These are phyloP conservation scores for Distichodus sexfasciatus DNA, from an alignment of 2,797 vertebrate genomes.

Conservation along the genomic window DNA sequence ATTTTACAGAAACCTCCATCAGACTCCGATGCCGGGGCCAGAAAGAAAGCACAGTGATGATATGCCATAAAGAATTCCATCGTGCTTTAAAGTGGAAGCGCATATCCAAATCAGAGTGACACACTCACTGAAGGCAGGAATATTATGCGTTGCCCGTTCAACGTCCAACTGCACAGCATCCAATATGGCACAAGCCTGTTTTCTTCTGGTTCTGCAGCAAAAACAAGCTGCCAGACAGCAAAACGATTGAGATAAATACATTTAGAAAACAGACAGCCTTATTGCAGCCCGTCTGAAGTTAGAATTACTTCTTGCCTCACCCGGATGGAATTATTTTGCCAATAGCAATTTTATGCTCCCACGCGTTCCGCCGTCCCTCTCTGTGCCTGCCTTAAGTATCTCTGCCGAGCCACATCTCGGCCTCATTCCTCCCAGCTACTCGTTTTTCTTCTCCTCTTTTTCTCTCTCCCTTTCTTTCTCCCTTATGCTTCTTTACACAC, in stretches of 20 bases:
- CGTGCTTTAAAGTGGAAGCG: too few species aligned
- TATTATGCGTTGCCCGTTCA: slow-evolving; percentile 28
- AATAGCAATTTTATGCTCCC: slow-evolving; percentile 37
- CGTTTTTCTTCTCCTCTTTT: not conserved
- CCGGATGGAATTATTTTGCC: slow-evolving; percentile 43
- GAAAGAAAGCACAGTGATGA: too few species aligned
- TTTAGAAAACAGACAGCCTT: slow-evolving; percentile 9
- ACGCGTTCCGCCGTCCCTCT: slow-evolving; percentile 25
- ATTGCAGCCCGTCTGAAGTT: slow-evolving; percentile 15
- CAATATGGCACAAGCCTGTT: not conserved
- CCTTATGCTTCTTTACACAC: slow-evolving; percentile 4
- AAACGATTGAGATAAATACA: slow-evolving; percentile 37
- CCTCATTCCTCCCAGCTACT: not conserved
- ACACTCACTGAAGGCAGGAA: slow-evolving; percentile 24
- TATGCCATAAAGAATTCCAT: too few species aligned
- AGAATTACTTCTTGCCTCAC: slow-evolving; percentile 29
- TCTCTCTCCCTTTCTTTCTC: not conserved
- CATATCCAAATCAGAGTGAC: slow-evolving; percentile 20
- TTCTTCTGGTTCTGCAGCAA: slow-evolving; percentile 23
- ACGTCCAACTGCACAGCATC: not conserved
- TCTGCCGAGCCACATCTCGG: slow-evolving; percentile 15
- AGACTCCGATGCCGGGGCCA: too few species aligned
- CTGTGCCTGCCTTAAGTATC: slow-evolving; percentile 18
- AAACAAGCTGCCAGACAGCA: slow-evolving; percentile 34
- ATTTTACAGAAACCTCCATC: too few species aligned